A percentile compares a stretch with the other conserved stretches of the same genome.
phyloP scores from a whole-genome alignment of 1,140 invertebrate species.

The Dufourea novaeangliae region DNA sequence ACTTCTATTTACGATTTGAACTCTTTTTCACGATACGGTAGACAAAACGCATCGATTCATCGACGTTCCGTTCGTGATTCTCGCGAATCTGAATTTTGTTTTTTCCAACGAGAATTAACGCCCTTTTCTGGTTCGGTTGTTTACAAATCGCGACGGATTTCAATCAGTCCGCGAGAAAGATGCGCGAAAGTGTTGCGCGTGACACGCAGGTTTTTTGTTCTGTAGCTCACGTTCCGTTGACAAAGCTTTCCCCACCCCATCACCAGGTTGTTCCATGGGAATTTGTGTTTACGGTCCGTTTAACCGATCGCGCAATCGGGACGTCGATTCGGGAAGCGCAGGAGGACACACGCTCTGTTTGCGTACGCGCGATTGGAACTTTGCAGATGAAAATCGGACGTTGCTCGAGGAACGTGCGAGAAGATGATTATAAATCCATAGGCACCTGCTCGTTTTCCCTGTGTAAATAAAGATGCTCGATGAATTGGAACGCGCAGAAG shows the following conservation, averaged over 20 bases:
- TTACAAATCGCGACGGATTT: conserved; percentile 52
- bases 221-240: conserved; percentile 53
- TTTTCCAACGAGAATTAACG: conserved; percentile 57
- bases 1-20: not conserved
- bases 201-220: conserved; percentile 28
- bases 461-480: conserved; percentile 26
- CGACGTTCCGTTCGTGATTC: conserved; percentile 40
- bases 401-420: conserved; percentile 33
- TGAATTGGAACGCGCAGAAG: not conserved
- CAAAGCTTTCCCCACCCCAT: too few relatives aligned
- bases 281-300: conserved; percentile 61
- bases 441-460: not conserved
- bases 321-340: conserved; percentile 12
- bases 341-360: conserved; percentile 42
- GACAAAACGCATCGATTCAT: not conserved
- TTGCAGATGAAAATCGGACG: conserved; percentile 37
- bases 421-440: conserved; percentile 32
- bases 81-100: conserved; percentile 54
- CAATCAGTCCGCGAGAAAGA: conserved; percentile 49
- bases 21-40: not conserved
- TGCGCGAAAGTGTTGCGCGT: conserved; percentile 24
- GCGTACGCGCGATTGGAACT: conserved; percentile 48
- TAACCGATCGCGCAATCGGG: conserved; percentile 37
- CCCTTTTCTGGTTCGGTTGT: conserved; percentile 39
- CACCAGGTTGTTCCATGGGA: conserved; percentile 32